These are phyloP conservation scores for Pogonomyrmex barbatus DNA, from an alignment of 1,140 invertebrate genomes.

Conservation along the genomic window DNA sequence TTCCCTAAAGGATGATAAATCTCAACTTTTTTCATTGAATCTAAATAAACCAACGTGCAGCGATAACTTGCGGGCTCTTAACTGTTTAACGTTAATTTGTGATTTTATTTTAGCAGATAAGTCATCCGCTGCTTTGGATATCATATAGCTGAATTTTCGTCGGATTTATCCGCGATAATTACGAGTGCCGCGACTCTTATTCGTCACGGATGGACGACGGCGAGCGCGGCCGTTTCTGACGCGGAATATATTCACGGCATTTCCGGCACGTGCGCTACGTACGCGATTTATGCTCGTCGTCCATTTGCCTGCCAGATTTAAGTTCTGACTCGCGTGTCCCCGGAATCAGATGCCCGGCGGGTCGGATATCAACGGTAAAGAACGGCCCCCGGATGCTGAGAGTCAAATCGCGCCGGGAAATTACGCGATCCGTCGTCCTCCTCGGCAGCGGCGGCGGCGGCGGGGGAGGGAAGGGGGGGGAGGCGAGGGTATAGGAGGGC, in stretches of 20 bases:
- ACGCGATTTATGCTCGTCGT: conserved; percentile 61
- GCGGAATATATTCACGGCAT: conserved; percentile 63
- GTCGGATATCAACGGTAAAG: conserved; percentile 56
- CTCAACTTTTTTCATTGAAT: background rate
- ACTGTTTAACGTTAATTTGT: background rate
- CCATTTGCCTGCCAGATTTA: conserved; percentile 65
- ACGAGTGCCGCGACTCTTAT: background rate
- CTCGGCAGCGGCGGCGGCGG: background rate
- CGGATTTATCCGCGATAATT: conserved; percentile 36
- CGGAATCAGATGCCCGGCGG: conserved; percentile 55
- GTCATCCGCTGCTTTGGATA: background rate
- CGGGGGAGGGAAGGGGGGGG: no score
- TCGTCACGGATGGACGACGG: background rate
- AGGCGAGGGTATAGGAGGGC: no score
- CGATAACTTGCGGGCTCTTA: background rate
- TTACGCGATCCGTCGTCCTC: conserved; percentile 64
- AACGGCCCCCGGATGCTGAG: conserved; percentile 61
- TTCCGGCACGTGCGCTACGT: conserved; percentile 66
- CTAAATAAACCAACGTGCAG: background rate
- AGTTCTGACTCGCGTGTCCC: conserved; percentile 65
- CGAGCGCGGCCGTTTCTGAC: conserved; percentile 7
- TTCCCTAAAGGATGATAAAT: background rate
- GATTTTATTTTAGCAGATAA: conserved; percentile 7
- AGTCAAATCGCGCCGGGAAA: conserved; percentile 62
- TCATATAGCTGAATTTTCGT: conserved; percentile 14